These are phyloP conservation scores for Gnathonemus echidnorhynchus DNA, from an alignment of 2,113 vertebrate species.

Conservation along the genomic window DNA sequence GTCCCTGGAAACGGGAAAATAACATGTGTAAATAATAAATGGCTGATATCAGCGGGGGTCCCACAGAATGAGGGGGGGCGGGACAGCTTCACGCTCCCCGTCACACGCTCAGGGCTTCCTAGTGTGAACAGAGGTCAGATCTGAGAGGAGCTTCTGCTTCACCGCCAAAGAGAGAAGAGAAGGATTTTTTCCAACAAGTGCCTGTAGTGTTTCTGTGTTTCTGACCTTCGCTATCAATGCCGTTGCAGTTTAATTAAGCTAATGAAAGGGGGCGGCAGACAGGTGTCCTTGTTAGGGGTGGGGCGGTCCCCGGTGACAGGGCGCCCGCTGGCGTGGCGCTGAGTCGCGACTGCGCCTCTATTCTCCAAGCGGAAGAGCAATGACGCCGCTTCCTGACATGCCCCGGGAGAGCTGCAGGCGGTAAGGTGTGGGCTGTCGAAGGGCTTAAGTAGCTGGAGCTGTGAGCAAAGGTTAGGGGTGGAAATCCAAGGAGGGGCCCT, in stretches of 20 bases:
- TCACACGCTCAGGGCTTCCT: slow-evolving; percentile 36
- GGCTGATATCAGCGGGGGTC: background rate
- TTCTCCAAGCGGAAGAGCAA: background rate
- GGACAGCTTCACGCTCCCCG: background rate
- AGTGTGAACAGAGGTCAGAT: slow-evolving; percentile 41
- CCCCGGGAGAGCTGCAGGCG: background rate
- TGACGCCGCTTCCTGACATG: background rate
- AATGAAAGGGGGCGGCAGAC: background rate
- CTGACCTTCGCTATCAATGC: background rate
- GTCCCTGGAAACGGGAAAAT: slow-evolving; percentile 22
- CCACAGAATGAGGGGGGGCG: background rate
- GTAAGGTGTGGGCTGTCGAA: background rate
- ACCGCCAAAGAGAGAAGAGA: slow-evolving; percentile 21
- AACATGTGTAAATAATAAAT: slow-evolving; percentile 11
- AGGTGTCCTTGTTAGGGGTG: background rate
- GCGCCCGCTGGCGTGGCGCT: background rate
- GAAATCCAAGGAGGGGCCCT: background rate
- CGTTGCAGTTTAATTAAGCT: background rate
- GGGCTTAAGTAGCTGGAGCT: background rate
- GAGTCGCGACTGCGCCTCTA: background rate
- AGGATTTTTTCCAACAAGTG: background rate
- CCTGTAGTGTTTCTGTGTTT: background rate
- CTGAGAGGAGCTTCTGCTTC: slow-evolving; percentile 36
- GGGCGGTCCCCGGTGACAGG: background rate
- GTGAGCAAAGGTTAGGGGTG: background rate